A percentile compares a stretch with the other conserved stretches of the same genome.
phyloP scores from a whole-genome alignment of 2,797 vertebrate genomes.

The Arctocebus calabarensis region DNA sequence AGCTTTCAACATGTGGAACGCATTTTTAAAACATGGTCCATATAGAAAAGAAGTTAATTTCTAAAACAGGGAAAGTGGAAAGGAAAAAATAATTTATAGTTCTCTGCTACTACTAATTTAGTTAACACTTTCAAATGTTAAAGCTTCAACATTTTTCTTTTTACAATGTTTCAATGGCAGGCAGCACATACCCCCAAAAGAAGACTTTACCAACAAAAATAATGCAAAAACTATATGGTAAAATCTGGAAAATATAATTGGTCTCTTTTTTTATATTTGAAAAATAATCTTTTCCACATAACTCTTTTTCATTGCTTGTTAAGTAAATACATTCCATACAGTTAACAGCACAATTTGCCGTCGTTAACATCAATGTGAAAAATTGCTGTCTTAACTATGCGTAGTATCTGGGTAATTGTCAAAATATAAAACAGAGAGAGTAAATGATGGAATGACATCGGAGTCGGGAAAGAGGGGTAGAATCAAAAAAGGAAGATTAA shows the following conservation, averaged over 20 bases:
- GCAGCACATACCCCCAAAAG: neutral
- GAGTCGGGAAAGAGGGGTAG: neutral
- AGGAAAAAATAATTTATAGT: slow-evolving; percentile 30
- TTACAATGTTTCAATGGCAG: neutral
- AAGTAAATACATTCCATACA: neutral
- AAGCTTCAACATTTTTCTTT: slow-evolving; percentile 22
- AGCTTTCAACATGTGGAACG: neutral
- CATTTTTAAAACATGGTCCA: neutral
- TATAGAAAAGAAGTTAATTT: slow-evolving; percentile 35
- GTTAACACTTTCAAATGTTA: neutral
- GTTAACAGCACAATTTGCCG: neutral
- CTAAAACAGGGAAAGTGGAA: neutral
- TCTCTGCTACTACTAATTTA: neutral
- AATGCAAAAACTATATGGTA: neutral
- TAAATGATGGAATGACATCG: neutral
- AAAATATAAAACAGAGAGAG: neutral
- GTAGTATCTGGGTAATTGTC: neutral
- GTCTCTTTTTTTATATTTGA: slow-evolving; percentile 42
- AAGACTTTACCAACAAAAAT: neutral
- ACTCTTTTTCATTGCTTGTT: slow-evolving; percentile 1
- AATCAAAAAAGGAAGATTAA: neutral
- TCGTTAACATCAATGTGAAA: neutral
- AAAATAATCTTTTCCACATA: neutral
- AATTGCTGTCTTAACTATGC: neutral
- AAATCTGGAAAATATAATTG: neutral